These are phyloP conservation scores for Leptinotarsa haldemani DNA, from an alignment of 2,888 invertebrate genomes.

Conservation along the genomic window DNA sequence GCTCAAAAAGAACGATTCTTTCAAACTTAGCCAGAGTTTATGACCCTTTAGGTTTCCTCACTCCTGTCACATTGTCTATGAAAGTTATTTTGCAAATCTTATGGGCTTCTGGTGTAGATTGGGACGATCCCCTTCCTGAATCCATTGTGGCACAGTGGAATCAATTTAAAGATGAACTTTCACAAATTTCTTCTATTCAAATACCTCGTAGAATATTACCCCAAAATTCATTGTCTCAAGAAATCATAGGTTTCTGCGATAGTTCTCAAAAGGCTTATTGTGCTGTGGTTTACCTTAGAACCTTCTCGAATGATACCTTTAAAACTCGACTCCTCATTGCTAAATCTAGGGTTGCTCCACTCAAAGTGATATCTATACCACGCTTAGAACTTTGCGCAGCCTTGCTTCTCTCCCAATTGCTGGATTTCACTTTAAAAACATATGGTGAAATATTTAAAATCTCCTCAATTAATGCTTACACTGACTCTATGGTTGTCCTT, in stretches of 20 bases:
- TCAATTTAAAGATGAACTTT: neutral
- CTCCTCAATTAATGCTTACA: constrained; percentile 19
- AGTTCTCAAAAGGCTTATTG: neutral
- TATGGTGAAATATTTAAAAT: constrained; percentile 12
- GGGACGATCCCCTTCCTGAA: neutral
- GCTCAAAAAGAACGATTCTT: constrained; percentile 7
- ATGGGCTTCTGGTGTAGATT: neutral
- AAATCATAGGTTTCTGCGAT: neutral
- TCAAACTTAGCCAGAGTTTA: too few species aligned
- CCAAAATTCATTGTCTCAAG: neutral
- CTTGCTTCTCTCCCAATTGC: constrained; percentile 23
- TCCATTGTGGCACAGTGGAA: neutral
- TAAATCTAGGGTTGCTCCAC: constrained; percentile 37
- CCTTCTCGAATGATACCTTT: neutral
- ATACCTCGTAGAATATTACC: neutral
- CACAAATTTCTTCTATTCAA: neutral
- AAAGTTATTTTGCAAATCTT: neutral
- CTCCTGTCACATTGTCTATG: constrained; percentile 1
- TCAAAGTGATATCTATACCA: constrained; percentile 27
- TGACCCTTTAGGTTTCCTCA: neutral
- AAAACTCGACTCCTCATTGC: constrained; percentile 18
- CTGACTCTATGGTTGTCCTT: constrained; percentile 35
- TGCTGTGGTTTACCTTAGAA: neutral
- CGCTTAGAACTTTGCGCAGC: constrained; percentile 37
- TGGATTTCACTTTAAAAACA: neutral